Evolutionary conservation across 1,140 invertebrate species (phyloP), one percentile per base, ranked within the genome.

Genomic region (Zaprionus tsacasi): DNA sequence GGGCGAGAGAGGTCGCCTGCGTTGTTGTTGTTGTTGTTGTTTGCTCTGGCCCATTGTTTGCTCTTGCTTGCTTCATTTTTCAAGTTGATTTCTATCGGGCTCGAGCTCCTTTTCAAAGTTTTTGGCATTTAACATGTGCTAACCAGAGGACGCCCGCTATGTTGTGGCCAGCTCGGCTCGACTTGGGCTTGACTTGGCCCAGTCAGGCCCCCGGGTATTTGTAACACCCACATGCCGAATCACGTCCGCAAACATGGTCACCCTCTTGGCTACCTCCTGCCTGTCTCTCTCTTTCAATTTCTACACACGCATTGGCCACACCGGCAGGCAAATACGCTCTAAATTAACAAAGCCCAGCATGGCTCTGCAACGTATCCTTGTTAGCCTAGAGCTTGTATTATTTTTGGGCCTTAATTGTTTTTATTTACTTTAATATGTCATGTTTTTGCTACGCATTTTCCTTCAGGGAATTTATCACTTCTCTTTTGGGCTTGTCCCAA

Each of bases 51-150:
- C 57, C 17, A 63, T 40, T 56, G 58, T 63, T 36, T 52, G 64
- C 52, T 68, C 35, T 60, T 60, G 63, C 36, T 63, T 25, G 64
- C 64, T 57, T 61, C 76, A 83, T 88, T 87, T 83, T 87, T 88
- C 73, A 88, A 83, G 79, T 71, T 83, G 82, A 88, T 87, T 85
- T 88, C 83, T 74, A 87, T 82, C 82, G 82, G 40, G n/a, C 80
- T 69, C 74, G 77, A 73, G 72, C 70, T 88, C 70, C 77, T 78
- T 87, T 82, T 88, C 79, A 87, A 87, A 88, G 67, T 80, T 87
- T 82, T 78, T 88, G 83, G 70, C 83, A 87, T 82, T 88, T 87
- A 79, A 87, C 83, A 87, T 87, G 80, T 88, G 83, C 79, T 88
- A 82, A 74, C 79, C 82, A 71, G 67, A 59, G 63, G 63, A 70